Conservation (phyloP, 2,113 vertebrate genomes). For the Smithornis capensis region DNA sequence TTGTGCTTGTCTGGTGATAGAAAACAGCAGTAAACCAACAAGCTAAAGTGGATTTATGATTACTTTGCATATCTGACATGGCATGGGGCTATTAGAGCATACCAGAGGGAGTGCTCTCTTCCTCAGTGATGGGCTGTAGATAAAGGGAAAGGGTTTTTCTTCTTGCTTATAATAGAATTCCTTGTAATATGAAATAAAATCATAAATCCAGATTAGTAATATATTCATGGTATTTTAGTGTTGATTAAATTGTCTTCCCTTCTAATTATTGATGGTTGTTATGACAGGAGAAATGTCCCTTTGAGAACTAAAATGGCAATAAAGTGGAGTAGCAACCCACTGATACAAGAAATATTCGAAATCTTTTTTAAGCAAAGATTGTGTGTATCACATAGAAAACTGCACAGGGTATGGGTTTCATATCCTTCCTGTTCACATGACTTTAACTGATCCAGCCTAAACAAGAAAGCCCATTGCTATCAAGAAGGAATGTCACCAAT, state of each 20-base stretch:
- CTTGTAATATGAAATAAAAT: background rate
- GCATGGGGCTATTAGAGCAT: conserved; percentile 23
- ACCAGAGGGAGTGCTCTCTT: conserved; percentile 22
- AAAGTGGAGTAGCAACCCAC: background rate
- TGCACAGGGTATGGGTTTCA: background rate
- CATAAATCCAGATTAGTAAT: background rate
- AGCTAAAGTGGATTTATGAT: conserved; percentile 59
- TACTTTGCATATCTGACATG: conserved; percentile 50
- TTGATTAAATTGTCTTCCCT: background rate
- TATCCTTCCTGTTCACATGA: background rate
- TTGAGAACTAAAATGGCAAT: background rate
- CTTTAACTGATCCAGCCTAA: background rate
- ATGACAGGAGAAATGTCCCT: background rate
- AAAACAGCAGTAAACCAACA: conserved; percentile 63
- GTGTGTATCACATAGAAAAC: background rate
- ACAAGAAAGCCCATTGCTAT: background rate
- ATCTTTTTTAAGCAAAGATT: background rate
- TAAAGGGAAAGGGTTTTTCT: background rate
- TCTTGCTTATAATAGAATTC: background rate
- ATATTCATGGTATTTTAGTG: background rate
- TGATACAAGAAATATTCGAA: background rate
- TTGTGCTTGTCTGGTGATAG: conserved; percentile 58
- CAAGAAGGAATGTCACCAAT: conserved; percentile 35
- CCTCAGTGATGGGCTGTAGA: conserved; percentile 33
- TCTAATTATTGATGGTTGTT: background rate